Evolutionary conservation across 1,140 invertebrate genomes (phyloP), one percentile per base, ranked within the genome.

Genomic region (Vollenhovia emeryi): DNA sequence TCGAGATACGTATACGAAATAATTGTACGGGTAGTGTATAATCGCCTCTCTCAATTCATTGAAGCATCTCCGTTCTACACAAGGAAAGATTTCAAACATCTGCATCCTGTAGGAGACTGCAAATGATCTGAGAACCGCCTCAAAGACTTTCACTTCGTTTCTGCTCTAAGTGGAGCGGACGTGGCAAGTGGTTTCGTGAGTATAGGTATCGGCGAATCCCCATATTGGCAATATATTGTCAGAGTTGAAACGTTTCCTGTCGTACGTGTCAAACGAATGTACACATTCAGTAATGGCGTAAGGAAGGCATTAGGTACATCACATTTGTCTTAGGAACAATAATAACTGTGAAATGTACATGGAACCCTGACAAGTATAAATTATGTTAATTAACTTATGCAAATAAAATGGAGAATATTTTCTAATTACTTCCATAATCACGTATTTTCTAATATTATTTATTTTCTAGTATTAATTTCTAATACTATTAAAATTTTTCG

Each of bases 121-220:
- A 73, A 89, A 90, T 87, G 80, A 90, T 89, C 88, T 85, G 85
- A 90, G 88, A 89, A 89, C 74, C 57, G 69, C 69, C 71, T 76
- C 76, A 57, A 50, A 62, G 86, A 93, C 92, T 93, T 93, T 93
- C 91, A 92, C 92, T 91, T 90, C 62, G 86, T 84, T 88, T 88
- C 79, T 82, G 75, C 33, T 71, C 59, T 68, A 93, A 92, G 91
- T 92, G 86, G 90, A 92, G 80, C 91, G 91, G 90, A 92, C 89
- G 89, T 80, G 73, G 84, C 73, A 84, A 87, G 87, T 85, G 87
- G 85, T 90, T 80, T 89, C 60, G 74, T 78, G 57, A 84, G 73
- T 89, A 74, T 66, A 43, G 40, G 33, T 82, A 88, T 86, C 45
- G 74, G 43, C 60, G 85, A 79, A 86, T 86, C 60, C 79, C 43